Evolutionary conservation across 2,113 vertebrate species (phyloP), one percentile per base, ranked within the genome.

Genomic region (Sinocyclocheilus maitianheensis): DNA sequence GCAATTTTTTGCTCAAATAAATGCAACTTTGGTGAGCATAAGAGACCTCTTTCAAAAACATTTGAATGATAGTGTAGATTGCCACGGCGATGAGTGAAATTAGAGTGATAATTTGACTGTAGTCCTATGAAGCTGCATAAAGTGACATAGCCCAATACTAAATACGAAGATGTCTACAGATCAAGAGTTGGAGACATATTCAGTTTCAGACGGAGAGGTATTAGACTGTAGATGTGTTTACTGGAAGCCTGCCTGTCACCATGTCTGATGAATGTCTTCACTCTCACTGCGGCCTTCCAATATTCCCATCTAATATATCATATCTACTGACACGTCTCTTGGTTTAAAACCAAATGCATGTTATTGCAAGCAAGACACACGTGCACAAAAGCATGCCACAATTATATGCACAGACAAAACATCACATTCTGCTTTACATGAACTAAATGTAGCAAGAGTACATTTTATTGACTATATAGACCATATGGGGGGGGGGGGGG

Each of bases 151-250:
- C 16, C 16, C 30, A 37, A 34, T 14, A 18, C 26, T 69, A 67
- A 67, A 37, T 34, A 69, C 14, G 5, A 30, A 69, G 13, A 69
- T 69, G 67, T 71, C 67, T 71, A 37, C 67, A 37, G 30, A 48
- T 51, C 46, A 77, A 77, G 46, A 53, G 46, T 30, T 51, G 20
- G 75, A 77, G n/a, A 77, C 13, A 2, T 77, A 18, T 77, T 30
- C 0, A 2, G 16, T 77, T 77, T 77, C 46, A 53, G 75, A 26
- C 53, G 75, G 75, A 77, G 74, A 77, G 46, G 46, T 18, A 77
- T 53, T 77, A 77, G 13, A 77, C 72, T 75, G 72, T 75, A 75
- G 43, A 75, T 22, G 14, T 75, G 72, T 75, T 77, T 77, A 53
- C 24, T 77, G 75, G 46, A 51, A 77, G 43, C 30, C 75, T 77